A percentile compares a stretch with the other conserved stretches of the same genome.
phyloP scores from a whole-genome alignment of 2,888 invertebrate genomes.

The Orthonevra nobilis region DNA sequence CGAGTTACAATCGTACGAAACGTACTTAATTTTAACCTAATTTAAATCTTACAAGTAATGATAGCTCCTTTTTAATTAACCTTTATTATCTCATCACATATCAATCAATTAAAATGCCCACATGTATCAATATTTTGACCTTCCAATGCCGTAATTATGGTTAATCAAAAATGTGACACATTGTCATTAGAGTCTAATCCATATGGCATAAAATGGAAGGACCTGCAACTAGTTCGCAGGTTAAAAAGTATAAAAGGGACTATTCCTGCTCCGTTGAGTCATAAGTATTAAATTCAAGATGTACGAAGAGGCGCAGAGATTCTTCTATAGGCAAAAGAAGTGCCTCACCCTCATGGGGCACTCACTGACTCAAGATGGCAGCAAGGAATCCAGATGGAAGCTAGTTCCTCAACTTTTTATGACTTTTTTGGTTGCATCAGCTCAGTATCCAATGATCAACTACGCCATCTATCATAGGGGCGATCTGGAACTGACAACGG shows the following conservation, averaged over 20 bases:
- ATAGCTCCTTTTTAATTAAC: neutral
- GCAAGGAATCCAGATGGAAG: slow-evolving; percentile 22
- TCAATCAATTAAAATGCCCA: slow-evolving; percentile 19
- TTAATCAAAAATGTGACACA: slow-evolving; percentile 7
- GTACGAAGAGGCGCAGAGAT: slow-evolving; percentile 4
- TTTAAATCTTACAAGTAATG: no score
- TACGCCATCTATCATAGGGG: slow-evolving; percentile 74
- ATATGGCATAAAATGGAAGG: neutral
- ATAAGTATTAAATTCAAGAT: no score
- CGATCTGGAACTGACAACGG: slow-evolving; percentile 76
- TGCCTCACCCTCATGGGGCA: slow-evolving; percentile 40
- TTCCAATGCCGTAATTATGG: slow-evolving; percentile 35
- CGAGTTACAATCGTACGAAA: no score
- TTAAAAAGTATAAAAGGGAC: slow-evolving; percentile 4
- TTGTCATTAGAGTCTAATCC: slow-evolving; percentile 20
- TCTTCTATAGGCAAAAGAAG: slow-evolving; percentile 35
- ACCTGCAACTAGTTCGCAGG: neutral
- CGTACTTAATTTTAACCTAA: no score
- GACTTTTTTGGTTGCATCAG: slow-evolving; percentile 74
- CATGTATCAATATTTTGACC: slow-evolving; percentile 57
- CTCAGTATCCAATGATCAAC: slow-evolving; percentile 76
- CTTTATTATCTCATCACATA: neutral
- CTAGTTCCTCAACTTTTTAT: slow-evolving; percentile 9
- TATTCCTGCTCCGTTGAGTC: neutral
- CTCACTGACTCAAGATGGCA: slow-evolving; percentile 12